Conservation (phyloP, 2,797 vertebrate genomes). For the Coendou prehensilis region DNA sequence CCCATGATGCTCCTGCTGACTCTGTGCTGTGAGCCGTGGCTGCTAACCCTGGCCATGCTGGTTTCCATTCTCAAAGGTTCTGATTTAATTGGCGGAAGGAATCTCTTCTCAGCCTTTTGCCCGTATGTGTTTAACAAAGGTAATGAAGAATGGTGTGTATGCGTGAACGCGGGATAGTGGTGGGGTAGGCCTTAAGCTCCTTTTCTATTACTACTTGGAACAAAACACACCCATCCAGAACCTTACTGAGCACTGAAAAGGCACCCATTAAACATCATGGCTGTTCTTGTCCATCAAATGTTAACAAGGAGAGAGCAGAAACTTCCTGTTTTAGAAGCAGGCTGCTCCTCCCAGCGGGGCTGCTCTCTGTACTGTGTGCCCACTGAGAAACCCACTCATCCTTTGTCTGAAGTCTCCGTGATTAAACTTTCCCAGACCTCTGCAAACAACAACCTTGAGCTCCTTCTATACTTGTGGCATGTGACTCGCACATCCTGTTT, state of each 20-base stretch:
- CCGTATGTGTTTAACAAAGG: background rate
- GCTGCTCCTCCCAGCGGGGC: background rate
- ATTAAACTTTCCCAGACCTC: background rate
- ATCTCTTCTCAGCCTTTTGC: background rate
- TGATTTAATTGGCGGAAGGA: slow-evolving; percentile 23
- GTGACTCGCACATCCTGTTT: too few species aligned
- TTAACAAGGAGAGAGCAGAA: background rate
- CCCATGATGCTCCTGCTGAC: background rate
- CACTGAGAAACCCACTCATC: background rate
- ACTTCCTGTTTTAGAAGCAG: background rate
- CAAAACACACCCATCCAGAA: background rate
- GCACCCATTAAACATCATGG: background rate
- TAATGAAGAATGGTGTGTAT: background rate
- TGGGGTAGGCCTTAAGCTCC: background rate
- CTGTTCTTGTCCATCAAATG: background rate
- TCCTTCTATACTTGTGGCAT: background rate
- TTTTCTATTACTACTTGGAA: background rate
- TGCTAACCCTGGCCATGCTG: background rate
- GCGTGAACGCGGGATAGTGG: background rate
- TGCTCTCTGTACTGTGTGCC: background rate
- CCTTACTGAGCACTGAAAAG: background rate
- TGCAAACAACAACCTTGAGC: background rate
- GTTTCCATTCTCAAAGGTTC: slow-evolving; percentile 32
- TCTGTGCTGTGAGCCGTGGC: background rate
- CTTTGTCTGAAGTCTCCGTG: background rate